Percentiles rank a stretch among this genome's conserved stretches.
These are phyloP conservation scores for Pollachius pollachius DNA, from an alignment of 2,113 vertebrate species.

Conservation along the genomic window DNA sequence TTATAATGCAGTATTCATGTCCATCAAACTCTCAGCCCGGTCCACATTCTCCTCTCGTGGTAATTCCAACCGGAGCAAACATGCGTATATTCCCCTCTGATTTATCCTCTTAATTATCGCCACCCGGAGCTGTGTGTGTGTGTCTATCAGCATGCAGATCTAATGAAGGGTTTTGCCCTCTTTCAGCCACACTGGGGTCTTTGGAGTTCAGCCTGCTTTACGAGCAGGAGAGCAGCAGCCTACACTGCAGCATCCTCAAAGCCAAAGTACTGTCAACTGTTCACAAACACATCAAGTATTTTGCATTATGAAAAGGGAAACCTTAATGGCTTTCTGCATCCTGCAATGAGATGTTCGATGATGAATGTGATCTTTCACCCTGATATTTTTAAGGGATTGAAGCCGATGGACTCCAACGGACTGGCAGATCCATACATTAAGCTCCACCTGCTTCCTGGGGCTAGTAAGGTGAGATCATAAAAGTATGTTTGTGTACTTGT, in stretches of 20 bases:
- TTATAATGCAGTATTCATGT: too few species aligned
- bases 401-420: constrained; percentile 96
- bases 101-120: too few species aligned
- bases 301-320: constrained; percentile 39
- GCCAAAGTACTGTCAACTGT: constrained; percentile 40
- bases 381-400: constrained; percentile 80
- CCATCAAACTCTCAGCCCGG: too few species aligned
- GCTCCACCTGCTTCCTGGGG: constrained; percentile 91
- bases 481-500: constrained; percentile 21
- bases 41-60: too few species aligned
- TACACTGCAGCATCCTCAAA: constrained; percentile 90
- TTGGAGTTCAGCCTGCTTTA: constrained; percentile 93
- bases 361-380: not conserved
- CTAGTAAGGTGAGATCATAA: constrained; percentile 85
- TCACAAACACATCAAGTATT: constrained; percentile 25
- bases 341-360: constrained; percentile 23
- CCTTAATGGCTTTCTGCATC: constrained; percentile 29
- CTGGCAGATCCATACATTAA: constrained; percentile 95
- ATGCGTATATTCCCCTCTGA: too few species aligned
- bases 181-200: constrained; percentile 88
- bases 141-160: constrained; percentile 1
- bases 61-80: too few species aligned
- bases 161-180: constrained; percentile 36
- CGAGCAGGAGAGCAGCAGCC: constrained; percentile 88
- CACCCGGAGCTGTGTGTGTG: not conserved